Conservation (phyloP, 2,113 vertebrate genomes). For the Sceloporus tristichus region DNA sequence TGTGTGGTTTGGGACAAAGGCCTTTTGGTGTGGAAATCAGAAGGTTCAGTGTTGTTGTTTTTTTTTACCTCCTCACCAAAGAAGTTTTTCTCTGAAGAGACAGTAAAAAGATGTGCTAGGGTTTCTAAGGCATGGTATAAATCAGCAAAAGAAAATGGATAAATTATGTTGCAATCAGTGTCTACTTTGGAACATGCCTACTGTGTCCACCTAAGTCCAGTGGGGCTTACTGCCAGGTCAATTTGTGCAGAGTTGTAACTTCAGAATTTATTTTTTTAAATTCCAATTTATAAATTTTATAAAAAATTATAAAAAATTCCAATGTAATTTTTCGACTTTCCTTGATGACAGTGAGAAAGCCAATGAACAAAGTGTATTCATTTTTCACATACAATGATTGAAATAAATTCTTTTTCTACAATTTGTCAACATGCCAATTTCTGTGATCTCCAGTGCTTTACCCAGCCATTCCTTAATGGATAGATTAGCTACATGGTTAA, state of each 20-base stretch:
- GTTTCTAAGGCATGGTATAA: slow-evolving; percentile 29
- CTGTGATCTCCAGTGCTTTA: neutral
- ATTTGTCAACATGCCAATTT: neutral
- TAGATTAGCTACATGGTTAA: neutral
- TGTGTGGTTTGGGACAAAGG: slow-evolving; percentile 86
- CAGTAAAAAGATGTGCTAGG: slow-evolving; percentile 68
- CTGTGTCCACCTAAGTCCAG: neutral
- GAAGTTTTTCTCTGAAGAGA: slow-evolving; percentile 65
- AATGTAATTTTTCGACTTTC: too few species aligned
- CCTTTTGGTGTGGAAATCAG: slow-evolving; percentile 82
- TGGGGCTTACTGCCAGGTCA: neutral
- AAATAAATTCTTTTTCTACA: neutral
- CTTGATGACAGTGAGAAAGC: neutral
- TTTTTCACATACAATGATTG: neutral
- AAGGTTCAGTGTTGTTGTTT: slow-evolving; percentile 76
- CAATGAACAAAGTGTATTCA: neutral
- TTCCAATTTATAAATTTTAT: neutral
- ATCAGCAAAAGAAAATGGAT: slow-evolving; percentile 48
- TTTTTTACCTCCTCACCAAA: slow-evolving; percentile 49
- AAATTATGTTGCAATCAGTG: too few species aligned
- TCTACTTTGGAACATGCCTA: neutral
- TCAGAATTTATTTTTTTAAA: neutral
- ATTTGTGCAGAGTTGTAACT: neutral
- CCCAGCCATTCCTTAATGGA: neutral
- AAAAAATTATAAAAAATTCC: too few species aligned